Conservation (phyloP, 1,140 invertebrate species). For the Dolichoris vasculosae region DNA sequence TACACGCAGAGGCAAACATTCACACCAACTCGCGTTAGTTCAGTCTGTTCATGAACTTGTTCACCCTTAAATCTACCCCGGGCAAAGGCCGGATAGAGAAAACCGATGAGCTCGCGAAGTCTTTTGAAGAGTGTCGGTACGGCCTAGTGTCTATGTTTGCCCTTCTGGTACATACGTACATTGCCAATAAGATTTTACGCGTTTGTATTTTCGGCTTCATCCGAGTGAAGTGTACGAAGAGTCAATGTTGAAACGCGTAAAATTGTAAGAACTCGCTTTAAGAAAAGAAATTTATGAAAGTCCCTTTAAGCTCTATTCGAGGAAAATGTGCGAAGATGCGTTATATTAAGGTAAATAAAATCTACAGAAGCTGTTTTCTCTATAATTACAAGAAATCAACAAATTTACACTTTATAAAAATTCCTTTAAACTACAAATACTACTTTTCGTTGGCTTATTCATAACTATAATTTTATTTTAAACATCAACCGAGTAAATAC, state of each 20-base stretch:
- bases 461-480: no score
- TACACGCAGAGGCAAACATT: background rate
- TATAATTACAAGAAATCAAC: background rate
- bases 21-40: background rate
- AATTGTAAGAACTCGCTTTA: background rate
- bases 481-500: no score
- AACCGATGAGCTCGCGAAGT: slow-evolving; percentile 28
- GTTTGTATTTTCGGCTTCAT: slow-evolving; percentile 1
- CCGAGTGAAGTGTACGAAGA: background rate
- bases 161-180: background rate
- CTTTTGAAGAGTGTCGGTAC: slow-evolving; percentile 29
- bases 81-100: background rate
- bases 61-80: slow-evolving; percentile 12
- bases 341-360: background rate
- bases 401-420: no score
- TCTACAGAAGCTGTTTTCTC: background rate
- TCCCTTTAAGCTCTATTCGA: background rate
- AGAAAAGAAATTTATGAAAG: slow-evolving; percentile 27
- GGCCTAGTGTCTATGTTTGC: background rate
- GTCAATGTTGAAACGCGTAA: background rate
- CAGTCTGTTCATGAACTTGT: slow-evolving; percentile 14
- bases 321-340: background rate
- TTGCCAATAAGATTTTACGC: slow-evolving; percentile 7
- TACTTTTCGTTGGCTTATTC: no score
- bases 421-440: no score